phyloP scores from a whole-genome alignment of 2,888 invertebrate species.

The Dichetophora obliterata region DNA sequence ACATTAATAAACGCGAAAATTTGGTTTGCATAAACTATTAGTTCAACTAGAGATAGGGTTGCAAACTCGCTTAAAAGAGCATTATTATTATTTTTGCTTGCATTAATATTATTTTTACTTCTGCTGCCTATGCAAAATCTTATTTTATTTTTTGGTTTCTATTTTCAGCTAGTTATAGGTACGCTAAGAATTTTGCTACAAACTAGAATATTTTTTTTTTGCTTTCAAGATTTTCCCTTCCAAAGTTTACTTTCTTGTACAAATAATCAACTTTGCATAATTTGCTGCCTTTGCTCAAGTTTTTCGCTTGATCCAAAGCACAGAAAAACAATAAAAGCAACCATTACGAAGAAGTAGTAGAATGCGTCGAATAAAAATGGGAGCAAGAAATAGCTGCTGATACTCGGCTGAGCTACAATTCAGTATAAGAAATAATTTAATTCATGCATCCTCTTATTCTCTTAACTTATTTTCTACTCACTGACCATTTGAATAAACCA shows the following conservation, averaged over 20 bases:
- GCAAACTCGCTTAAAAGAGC: slow-evolving; percentile 36
- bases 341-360: not conserved
- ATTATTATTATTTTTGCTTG: slow-evolving; percentile 28
- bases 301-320: slow-evolving; percentile 7
- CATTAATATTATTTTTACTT: not conserved
- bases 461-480: slow-evolving; percentile 31
- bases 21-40: not conserved
- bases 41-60: not conserved
- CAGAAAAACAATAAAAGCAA: not conserved
- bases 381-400: not conserved
- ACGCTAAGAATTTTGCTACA: not conserved
- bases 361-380: not conserved
- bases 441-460: slow-evolving; percentile 32
- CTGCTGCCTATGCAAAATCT: not conserved
- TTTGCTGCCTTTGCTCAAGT: slow-evolving; percentile 39
- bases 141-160: not conserved
- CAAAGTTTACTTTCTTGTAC: slow-evolving; percentile 40
- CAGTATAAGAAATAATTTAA: slow-evolving; percentile 5
- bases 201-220: slow-evolving; percentile 26
- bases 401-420: not conserved
- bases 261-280: slow-evolving; percentile 44
- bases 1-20: not conserved
- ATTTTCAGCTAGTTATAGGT: not conserved
- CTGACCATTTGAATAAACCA: slow-evolving; percentile 31
- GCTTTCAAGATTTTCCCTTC: not conserved